Percentiles rank a stretch among this genome's conserved stretches.
These are phyloP conservation scores for Propithecus perrieri DNA, from an alignment of 2,797 vertebrate species.

Conservation along the genomic window DNA sequence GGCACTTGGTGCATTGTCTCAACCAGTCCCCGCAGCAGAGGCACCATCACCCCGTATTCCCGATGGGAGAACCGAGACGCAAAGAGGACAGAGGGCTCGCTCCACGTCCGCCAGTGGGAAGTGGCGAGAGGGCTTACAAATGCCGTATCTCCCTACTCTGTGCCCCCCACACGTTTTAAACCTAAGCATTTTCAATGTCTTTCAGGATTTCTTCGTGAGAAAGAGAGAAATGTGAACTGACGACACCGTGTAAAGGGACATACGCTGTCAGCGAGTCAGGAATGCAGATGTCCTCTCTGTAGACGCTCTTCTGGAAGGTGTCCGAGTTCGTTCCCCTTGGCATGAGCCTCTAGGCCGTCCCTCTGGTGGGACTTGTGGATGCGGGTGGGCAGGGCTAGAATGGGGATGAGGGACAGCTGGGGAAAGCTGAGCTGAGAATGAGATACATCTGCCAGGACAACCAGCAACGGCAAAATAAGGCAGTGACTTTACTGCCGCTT, in stretches of 20 bases:
- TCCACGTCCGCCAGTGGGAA: accelerated
- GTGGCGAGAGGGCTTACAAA: too few species aligned
- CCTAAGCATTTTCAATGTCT: background rate
- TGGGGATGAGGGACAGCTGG: background rate
- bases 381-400: background rate
- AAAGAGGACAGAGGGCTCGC: background rate
- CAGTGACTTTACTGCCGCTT: background rate
- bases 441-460: background rate
- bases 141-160: background rate
- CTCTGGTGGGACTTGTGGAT: background rate
- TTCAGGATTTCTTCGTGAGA: background rate
- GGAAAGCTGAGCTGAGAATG: background rate
- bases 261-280: accelerated
- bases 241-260: too few species aligned
- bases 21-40: too few species aligned
- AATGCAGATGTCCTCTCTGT: too few species aligned
- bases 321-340: too few species aligned
- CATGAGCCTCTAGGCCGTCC: too few species aligned
- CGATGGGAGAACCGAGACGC: background rate
- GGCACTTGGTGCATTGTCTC: background rate
- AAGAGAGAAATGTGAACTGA: background rate
- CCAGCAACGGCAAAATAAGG: background rate
- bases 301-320: background rate
- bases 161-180: too few species aligned
- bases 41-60: background rate